phyloP scores from a whole-genome alignment of 2,113 vertebrate genomes.

The Spilogale gracilis region DNA sequence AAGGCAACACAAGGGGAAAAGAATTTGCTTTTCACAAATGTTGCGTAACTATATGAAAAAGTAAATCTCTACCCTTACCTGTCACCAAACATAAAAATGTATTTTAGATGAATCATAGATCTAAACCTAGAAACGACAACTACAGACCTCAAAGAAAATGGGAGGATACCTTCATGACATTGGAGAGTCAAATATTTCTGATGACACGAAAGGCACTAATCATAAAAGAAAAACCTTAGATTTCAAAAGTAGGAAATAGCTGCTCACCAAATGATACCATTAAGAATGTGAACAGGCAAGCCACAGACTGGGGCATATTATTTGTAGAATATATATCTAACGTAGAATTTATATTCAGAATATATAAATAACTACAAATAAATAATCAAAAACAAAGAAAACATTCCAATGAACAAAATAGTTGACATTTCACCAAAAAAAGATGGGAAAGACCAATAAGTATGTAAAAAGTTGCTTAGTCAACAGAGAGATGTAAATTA shows the following conservation, averaged over 20 bases:
- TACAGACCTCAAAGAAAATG: not conserved
- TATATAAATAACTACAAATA: not conserved
- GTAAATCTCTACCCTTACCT: not conserved
- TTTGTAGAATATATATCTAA: not conserved
- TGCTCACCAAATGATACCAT: not conserved
- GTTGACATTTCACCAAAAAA: not conserved
- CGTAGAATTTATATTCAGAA: not conserved
- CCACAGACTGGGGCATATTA: not conserved
- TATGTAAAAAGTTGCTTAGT: conserved; percentile 37
- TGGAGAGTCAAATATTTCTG: not conserved
- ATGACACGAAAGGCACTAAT: not conserved
- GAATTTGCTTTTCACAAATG: not conserved
- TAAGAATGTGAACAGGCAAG: not conserved
- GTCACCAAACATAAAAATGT: conserved; percentile 14
- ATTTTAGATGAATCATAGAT: conserved; percentile 4
- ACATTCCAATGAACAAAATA: conserved; percentile 9
- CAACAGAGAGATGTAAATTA: not conserved
- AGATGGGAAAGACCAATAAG: not conserved
- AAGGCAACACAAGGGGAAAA: not conserved
- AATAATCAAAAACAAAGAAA: not conserved
- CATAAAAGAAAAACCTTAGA: not conserved
- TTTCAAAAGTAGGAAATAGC: not conserved
- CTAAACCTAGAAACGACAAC: not conserved
- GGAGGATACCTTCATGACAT: not conserved
- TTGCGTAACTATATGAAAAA: not conserved